Evolutionary conservation across 2,888 invertebrate species (phyloP).

Genomic region (Liopterus haemorrhoidalis): DNA sequence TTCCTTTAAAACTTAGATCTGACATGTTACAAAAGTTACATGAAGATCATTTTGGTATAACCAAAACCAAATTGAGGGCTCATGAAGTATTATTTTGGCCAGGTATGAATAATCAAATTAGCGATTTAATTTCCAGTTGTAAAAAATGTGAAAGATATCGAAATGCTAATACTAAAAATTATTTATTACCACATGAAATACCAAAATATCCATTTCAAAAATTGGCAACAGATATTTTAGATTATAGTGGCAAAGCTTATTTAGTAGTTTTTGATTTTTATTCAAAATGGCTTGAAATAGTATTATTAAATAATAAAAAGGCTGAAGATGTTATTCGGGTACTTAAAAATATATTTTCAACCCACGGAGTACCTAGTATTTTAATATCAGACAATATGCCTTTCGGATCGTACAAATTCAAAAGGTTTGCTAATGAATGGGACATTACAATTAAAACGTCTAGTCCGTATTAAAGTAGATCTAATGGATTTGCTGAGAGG

Average conservation of each 20-base stretch:
- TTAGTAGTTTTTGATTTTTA: slow-evolving; percentile 1
- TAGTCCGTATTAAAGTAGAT: too few species aligned
- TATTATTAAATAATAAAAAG: not conserved
- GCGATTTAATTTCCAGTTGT: not conserved
- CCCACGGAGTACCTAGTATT: not conserved
- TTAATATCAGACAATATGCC: slow-evolving; percentile 1
- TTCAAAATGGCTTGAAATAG: slow-evolving; percentile 5
- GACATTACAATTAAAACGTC: not conserved
- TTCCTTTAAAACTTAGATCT: too few species aligned
- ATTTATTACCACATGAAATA: too few species aligned
- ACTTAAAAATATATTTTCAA: not conserved
- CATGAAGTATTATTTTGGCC: not conserved
- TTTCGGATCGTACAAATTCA: not conserved
- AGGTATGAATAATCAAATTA: not conserved
- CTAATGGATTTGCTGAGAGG: too few species aligned
- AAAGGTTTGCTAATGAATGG: not conserved
- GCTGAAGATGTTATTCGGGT: not conserved
- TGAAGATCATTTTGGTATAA: not conserved
- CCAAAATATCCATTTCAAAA: not conserved
- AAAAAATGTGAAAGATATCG: not conserved
- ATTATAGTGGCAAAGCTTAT: not conserved
- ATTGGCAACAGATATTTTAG: not conserved
- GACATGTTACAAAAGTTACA: too few species aligned
- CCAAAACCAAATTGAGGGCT: not conserved
- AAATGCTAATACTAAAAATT: too few species aligned